These are phyloP conservation scores for Philopotamus ludificatus DNA, from an alignment of 1,140 invertebrate genomes.

Conservation along the genomic window DNA sequence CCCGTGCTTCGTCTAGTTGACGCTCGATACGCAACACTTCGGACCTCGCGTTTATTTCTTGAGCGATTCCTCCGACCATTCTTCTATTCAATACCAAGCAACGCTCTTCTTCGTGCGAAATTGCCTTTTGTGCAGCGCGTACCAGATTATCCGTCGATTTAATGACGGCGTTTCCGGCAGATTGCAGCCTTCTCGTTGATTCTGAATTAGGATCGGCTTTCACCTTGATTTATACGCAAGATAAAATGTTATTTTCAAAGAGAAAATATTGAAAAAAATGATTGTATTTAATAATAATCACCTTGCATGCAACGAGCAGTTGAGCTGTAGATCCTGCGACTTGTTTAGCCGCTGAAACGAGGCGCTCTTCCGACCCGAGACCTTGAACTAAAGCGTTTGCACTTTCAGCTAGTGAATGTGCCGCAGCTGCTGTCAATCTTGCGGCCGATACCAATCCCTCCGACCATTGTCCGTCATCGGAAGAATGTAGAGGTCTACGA, in stretches of 20 bases:
- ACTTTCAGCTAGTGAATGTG: constrained; percentile 95
- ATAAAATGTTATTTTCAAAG: not conserved
- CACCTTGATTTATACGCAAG: constrained; percentile 54
- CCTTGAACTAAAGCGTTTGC: constrained; percentile 97
- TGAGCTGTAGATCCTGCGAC: constrained; percentile 97
- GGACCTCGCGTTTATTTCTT: constrained; percentile 85
- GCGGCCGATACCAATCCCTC: constrained; percentile 97
- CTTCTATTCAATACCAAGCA: constrained; percentile 84
- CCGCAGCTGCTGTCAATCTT: constrained; percentile 92
- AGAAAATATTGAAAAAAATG: constrained; percentile 1
- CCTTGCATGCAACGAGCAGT: constrained; percentile 95
- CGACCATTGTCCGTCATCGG: constrained; percentile 98
- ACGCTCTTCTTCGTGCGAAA: constrained; percentile 88
- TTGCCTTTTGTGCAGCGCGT: constrained; percentile 87
- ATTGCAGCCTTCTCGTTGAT: constrained; percentile 88
- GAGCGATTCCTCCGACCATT: constrained; percentile 91
- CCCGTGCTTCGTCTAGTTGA: constrained; percentile 88
- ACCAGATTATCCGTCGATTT: constrained; percentile 97
- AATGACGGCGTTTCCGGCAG: constrained; percentile 96
- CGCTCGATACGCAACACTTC: constrained; percentile 91
- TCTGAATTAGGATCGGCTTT: constrained; percentile 95
- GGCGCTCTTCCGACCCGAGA: constrained; percentile 88
- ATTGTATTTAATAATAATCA: too few species aligned
- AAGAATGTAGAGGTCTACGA: constrained; percentile 73
- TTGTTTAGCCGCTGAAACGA: constrained; percentile 95